phyloP scores from a whole-genome alignment of 2,113 vertebrate genomes.

The Oxyruncus cristatus region DNA sequence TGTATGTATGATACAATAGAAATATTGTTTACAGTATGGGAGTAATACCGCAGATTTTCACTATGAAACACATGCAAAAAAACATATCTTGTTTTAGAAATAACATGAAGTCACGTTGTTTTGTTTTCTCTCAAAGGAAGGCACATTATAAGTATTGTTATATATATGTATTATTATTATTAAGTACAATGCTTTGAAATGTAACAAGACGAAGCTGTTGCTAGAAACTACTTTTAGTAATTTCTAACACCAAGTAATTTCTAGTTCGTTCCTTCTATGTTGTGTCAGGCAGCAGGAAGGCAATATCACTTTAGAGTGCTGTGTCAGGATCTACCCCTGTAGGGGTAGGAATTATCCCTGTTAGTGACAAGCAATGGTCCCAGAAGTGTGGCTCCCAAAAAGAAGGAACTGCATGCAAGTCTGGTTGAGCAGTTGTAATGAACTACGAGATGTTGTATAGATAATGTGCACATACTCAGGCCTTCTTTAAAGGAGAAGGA shows the following conservation, averaged over 20 bases:
- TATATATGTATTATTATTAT: too few species aligned
- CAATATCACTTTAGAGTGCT: not conserved
- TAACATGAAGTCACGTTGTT: not conserved
- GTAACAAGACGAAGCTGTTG: not conserved
- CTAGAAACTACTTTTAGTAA: not conserved
- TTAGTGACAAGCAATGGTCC: not conserved
- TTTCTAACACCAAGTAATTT: not conserved
- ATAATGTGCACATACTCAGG: accelerated
- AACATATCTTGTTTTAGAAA: not conserved
- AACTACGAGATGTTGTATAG: not conserved
- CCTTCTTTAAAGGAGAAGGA: not conserved
- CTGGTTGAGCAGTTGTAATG: not conserved
- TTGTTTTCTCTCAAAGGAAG: not conserved
- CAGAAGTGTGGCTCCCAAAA: not conserved
- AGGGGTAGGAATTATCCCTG: not conserved
- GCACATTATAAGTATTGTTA: not conserved
- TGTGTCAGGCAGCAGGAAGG: not conserved
- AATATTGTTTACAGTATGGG: not conserved
- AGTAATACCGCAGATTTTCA: not conserved
- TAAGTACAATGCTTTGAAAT: not conserved
- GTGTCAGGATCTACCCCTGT: not conserved
- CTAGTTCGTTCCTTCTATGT: not conserved
- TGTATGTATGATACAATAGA: not conserved
- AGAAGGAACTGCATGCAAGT: not conserved
- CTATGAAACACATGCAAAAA: not conserved